These are phyloP conservation scores for Ostrea edulis DNA, from an alignment of 1,140 invertebrate species.

Conservation along the genomic window DNA sequence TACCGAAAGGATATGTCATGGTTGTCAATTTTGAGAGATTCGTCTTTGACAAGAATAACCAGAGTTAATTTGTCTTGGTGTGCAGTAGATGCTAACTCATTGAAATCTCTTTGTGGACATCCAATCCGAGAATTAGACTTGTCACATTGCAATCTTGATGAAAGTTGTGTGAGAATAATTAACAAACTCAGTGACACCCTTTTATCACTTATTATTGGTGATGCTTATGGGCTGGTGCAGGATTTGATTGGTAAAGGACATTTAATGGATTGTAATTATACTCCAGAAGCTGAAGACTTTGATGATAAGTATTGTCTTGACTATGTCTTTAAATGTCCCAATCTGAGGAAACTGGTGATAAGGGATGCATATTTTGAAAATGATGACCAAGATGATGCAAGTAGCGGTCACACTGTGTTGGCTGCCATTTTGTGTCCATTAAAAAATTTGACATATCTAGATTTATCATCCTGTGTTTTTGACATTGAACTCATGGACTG, in stretches of 20 bases:
- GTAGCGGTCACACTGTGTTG: neutral
- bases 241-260: neutral
- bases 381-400: neutral
- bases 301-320: neutral
- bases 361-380: conserved; percentile 1
- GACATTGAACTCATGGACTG: conserved; percentile 3
- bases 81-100: neutral
- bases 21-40: conserved; percentile 41
- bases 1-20: neutral
- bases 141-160: neutral
- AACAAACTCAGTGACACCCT: neutral
- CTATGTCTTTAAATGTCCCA: conserved; percentile 8
- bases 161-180: neutral
- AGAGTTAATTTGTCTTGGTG: conserved; percentile 14
- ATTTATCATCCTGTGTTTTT: neutral
- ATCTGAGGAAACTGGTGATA: neutral
- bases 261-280: neutral
- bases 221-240: neutral
- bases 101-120: neutral
- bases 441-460: conserved; percentile 12
- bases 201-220: conserved; percentile 19
- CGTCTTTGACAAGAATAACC: conserved; percentile 15
- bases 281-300: neutral
- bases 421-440: conserved; percentile 3
- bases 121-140: neutral